A percentile compares a stretch with the other conserved stretches of the same genome.
These are phyloP conservation scores for Morelia viridis DNA, from an alignment of 2,797 vertebrate genomes.

Conservation along the genomic window DNA sequence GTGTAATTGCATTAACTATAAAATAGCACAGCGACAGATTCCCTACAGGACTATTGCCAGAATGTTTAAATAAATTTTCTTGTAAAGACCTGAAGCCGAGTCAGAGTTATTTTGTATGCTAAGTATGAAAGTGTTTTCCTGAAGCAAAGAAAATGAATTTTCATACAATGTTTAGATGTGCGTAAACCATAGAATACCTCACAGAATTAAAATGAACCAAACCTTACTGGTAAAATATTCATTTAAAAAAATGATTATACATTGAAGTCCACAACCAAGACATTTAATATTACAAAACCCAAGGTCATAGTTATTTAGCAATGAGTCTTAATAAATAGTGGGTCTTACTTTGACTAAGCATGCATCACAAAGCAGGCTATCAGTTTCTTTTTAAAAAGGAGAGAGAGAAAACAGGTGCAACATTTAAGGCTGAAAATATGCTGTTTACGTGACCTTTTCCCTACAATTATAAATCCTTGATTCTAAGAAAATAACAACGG, in stretches of 20 bases:
- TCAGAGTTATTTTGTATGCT: slow-evolving; percentile 19
- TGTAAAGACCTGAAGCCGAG: slow-evolving; percentile 25
- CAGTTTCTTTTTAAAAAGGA: background rate
- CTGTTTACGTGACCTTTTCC: background rate
- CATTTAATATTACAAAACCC: background rate
- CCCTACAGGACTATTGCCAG: slow-evolving; percentile 15
- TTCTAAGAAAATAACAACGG: background rate
- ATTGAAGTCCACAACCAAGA: slow-evolving; percentile 5
- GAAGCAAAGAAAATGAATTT: slow-evolving; percentile 39
- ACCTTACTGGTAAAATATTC: background rate
- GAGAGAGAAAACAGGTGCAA: background rate
- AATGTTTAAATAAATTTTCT: slow-evolving; percentile 33
- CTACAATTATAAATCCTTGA: background rate
- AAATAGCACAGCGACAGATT: slow-evolving; percentile 13
- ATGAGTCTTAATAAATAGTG: background rate
- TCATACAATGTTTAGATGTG: slow-evolving; percentile 21
- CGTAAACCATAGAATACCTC: slow-evolving; percentile 11
- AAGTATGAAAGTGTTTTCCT: slow-evolving; percentile 10
- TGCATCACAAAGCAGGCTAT: background rate
- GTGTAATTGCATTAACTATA: slow-evolving; percentile 29
- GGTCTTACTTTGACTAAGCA: background rate
- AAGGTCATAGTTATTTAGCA: no score
- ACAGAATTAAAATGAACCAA: slow-evolving; percentile 17
- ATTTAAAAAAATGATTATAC: background rate
- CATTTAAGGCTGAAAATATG: background rate